A percentile compares a stretch with the other conserved stretches of the same genome.
These are phyloP conservation scores for Limnephilus auricula DNA, from an alignment of 2,888 invertebrate species.

Conservation along the genomic window DNA sequence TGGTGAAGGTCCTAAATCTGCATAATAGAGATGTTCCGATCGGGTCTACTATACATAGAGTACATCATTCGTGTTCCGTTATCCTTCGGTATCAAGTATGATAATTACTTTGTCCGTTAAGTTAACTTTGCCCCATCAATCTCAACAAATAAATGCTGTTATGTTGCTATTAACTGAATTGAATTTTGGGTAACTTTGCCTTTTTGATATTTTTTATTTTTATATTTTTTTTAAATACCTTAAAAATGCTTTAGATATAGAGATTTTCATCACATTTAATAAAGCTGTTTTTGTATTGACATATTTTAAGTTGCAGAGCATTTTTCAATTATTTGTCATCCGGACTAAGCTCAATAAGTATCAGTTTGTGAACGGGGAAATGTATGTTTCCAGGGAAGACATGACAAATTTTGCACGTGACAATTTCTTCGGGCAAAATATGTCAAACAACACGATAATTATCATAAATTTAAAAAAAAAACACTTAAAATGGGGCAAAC, in stretches of 20 bases:
- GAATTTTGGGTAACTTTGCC: background rate
- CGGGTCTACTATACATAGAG: background rate
- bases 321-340: background rate
- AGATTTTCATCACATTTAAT: background rate
- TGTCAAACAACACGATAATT: background rate
- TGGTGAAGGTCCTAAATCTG: background rate
- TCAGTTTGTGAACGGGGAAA: too few species aligned
- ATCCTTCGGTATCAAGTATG: background rate
- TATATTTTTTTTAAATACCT: background rate
- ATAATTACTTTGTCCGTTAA: too few species aligned
- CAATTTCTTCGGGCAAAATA: too few species aligned
- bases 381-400: too few species aligned
- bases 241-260: background rate
- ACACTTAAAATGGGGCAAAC: background rate
- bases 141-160: too few species aligned
- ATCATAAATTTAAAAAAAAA: background rate
- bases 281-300: background rate
- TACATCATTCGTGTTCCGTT: background rate
- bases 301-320: background rate
- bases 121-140: background rate
- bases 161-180: too few species aligned
- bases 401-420: too few species aligned
- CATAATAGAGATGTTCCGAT: background rate
- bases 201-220: too few species aligned
- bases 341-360: too few species aligned